Percentiles rank a stretch among this genome's conserved stretches.
Conservation (phyloP, 2,797 vertebrate genomes). For the Vespertilio murinus region DNA sequence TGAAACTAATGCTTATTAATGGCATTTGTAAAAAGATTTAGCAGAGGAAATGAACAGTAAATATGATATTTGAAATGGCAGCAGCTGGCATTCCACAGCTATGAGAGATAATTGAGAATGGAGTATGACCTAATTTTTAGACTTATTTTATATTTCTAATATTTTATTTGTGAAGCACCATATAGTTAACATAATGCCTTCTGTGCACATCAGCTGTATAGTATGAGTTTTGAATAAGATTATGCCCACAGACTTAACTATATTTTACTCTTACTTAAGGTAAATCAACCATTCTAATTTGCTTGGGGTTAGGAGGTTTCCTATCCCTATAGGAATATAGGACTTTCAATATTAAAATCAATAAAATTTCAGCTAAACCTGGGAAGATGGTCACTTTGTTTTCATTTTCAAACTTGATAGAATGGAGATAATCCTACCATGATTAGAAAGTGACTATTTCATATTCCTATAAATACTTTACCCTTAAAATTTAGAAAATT, state of each 20-base stretch:
- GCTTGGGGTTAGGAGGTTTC: background rate
- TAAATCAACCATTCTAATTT: background rate
- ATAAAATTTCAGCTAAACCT: background rate
- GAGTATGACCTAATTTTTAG: background rate
- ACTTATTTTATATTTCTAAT: conserved; percentile 20
- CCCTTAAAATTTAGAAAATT: conserved; percentile 21
- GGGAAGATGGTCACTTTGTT: background rate
- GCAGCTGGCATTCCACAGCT: conserved; percentile 23
- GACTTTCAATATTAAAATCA: background rate
- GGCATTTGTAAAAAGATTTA: conserved; percentile 48
- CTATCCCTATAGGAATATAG: background rate
- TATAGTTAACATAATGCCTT: conserved; percentile 3
- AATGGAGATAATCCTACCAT: background rate
- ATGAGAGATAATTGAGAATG: conserved; percentile 10
- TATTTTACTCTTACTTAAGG: background rate
- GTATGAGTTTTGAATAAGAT: background rate
- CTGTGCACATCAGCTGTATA: background rate
- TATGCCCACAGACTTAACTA: background rate
- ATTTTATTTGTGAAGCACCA: conserved; percentile 5
- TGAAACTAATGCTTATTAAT: conserved; percentile 61
- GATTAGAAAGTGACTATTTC: background rate
- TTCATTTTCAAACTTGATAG: conserved; percentile 39
- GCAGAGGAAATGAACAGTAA: conserved; percentile 32
- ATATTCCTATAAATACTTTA: conserved; percentile 20
- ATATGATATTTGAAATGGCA: conserved; percentile 45